A percentile compares a stretch with the other conserved stretches of the same genome.
These are phyloP conservation scores for Acleris cristana DNA, from an alignment of 2,888 invertebrate species.

Conservation along the genomic window DNA sequence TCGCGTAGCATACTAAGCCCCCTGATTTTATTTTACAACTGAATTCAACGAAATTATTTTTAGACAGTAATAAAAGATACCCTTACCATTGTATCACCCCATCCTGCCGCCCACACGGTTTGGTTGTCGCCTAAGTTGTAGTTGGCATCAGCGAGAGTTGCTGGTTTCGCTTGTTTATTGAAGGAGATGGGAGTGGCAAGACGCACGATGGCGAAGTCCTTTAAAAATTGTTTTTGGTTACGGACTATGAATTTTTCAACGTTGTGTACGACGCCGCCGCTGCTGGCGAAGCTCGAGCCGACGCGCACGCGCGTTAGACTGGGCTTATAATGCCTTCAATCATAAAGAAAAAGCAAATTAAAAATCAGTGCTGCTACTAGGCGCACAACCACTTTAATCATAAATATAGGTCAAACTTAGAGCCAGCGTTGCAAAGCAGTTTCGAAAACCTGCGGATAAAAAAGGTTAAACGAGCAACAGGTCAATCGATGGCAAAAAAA, in stretches of 20 bases:
- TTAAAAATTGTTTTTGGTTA: slow-evolving; percentile 3
- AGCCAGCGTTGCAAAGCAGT: slow-evolving; percentile 6
- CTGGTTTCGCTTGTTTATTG: slow-evolving; percentile 38
- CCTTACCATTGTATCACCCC: slow-evolving; percentile 47
- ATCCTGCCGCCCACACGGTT: slow-evolving; percentile 51
- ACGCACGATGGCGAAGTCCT: slow-evolving; percentile 52
- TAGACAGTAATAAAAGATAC: slow-evolving; percentile 26
- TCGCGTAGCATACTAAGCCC: too few species aligned
- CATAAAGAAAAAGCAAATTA: too few species aligned
- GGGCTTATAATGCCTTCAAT: rapidly evolving
- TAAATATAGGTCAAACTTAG: too few species aligned
- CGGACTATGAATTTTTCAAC: slow-evolving; percentile 42
- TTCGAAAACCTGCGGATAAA: slow-evolving; percentile 11
- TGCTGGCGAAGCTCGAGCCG: slow-evolving; percentile 46
- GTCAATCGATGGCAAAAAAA: too few species aligned
- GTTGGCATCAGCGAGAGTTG: slow-evolving; percentile 42
- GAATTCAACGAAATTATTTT: too few species aligned
- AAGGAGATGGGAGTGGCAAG: slow-evolving; percentile 40
- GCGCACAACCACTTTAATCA: too few species aligned
- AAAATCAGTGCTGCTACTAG: too few species aligned
- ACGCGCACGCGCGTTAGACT: slow-evolving; percentile 45
- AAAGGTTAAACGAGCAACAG: too few species aligned
- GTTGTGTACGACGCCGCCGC: slow-evolving; percentile 43
- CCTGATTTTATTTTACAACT: too few species aligned
- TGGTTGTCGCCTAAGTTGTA: slow-evolving; percentile 44